Conservation (phyloP, 2,888 invertebrate genomes). For the Drosophila limbata region DNA sequence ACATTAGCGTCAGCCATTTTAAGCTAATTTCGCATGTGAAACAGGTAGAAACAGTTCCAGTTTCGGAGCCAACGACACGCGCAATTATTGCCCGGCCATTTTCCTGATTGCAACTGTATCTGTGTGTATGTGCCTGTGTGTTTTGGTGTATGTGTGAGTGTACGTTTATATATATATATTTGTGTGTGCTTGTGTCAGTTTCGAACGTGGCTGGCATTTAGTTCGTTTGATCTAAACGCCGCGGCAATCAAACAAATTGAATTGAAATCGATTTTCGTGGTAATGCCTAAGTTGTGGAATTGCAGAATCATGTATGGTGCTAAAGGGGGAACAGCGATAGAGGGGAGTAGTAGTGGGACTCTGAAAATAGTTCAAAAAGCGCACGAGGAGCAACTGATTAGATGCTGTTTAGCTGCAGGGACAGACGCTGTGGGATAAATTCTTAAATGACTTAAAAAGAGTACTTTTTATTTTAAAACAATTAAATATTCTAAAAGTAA, state of each 20-base stretch:
- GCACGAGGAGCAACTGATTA: conserved; percentile 15
- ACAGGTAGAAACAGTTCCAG: conserved; percentile 76
- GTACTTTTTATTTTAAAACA: not conserved
- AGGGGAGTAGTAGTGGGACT: not conserved
- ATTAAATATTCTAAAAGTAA: not conserved
- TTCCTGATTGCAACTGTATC: conserved; percentile 67
- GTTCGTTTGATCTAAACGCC: conserved; percentile 73
- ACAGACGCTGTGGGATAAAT: not conserved
- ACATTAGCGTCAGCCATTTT: conserved; percentile 76
- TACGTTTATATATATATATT: conserved; percentile 14
- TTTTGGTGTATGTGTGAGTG: conserved; percentile 18
- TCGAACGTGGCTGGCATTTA: conserved; percentile 71
- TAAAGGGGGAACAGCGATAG: not conserved
- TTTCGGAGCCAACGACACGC: conserved; percentile 75
- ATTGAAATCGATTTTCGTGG: conserved; percentile 73
- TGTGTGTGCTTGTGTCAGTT: conserved; percentile 35
- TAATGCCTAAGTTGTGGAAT: conserved; percentile 53
- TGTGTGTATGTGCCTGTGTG: too few relatives aligned
- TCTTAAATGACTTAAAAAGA: not conserved
- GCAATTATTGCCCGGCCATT: conserved; percentile 80
- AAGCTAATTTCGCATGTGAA: conserved; percentile 78
- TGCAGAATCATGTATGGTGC: conserved; percentile 39
- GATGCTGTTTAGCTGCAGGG: not conserved
- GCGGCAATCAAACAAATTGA: conserved; percentile 76
- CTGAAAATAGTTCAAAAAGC: conserved; percentile 11